A percentile compares a stretch with the other conserved stretches of the same genome.
Evolutionary conservation across 2,888 invertebrate genomes (phyloP).

Genomic region (Drosophila mimetica): DNA sequence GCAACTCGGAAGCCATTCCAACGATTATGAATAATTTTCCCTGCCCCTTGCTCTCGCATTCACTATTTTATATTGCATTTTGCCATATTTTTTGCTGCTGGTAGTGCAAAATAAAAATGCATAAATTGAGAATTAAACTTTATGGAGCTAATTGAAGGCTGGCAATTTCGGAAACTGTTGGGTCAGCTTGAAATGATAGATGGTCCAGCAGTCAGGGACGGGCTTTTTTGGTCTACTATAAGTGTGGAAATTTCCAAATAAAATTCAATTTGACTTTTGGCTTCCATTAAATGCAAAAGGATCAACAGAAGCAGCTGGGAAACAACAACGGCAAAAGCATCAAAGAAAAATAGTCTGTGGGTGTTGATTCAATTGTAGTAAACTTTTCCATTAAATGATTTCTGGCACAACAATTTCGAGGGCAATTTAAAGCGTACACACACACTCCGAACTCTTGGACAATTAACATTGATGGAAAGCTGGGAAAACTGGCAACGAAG

Average conservation of each 20-base stretch:
- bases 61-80: constrained; percentile 11
- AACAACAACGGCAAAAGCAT: constrained; percentile 4
- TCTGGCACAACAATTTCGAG: constrained; percentile 50
- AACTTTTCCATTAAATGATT: constrained; percentile 48
- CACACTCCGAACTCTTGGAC: constrained; percentile 17
- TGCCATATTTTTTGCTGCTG: constrained; percentile 27
- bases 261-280: constrained; percentile 68
- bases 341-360: constrained; percentile 43
- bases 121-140: constrained; percentile 76
- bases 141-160: constrained; percentile 72
- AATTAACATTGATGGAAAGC: constrained; percentile 68
- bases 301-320: constrained; percentile 8
- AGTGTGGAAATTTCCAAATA: constrained; percentile 21
- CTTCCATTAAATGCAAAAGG: constrained; percentile 50
- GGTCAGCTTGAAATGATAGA: constrained; percentile 55
- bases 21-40: constrained; percentile 69
- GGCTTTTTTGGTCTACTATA: constrained; percentile 25
- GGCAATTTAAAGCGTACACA: constrained; percentile 51
- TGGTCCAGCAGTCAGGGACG: constrained; percentile 24
- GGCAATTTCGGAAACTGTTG: constrained; percentile 47
- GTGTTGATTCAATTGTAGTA: constrained; percentile 57
- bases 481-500: constrained; percentile 3
- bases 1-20: constrained; percentile 67
- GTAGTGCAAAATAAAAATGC: constrained; percentile 55
- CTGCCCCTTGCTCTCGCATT: constrained; percentile 2